Base-by-base conservation (phyloP, 2,888 invertebrate genomes). In the Chrysomela aeneicollis region DNA sequence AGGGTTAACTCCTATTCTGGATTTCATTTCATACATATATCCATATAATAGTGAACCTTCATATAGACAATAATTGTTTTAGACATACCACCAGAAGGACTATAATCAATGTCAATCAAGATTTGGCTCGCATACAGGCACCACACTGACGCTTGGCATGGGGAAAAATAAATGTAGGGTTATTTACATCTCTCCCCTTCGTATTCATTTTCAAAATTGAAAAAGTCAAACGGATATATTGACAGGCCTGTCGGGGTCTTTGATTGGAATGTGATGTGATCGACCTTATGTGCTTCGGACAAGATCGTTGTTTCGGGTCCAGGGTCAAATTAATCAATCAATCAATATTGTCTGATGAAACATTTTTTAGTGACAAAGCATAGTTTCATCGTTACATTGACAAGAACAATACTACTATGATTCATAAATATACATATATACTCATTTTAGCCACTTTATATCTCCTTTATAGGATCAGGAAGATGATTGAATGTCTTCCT, bases 81-180 rank as follows among this genome's bases (percentile, higher is more conserved):
- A 62, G 73, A 73, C 74, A 64, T 68, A 61, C 61, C 71, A 72
- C 67, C 60, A 65, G 60, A 63, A 70, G 70, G 61, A 67, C 74
- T 74, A 71, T 74, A 76, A 77, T 77, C 74, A 77, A 61, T 71
- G 77, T 77, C 77, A 77, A 75, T 77, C 77, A 77, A 71, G 71
- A 70, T 67, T 71, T 69, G 63, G 67, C 63, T 70, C 32, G 59
- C 59, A 66, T 64, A 72, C 72, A 53, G 67, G 67, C 71, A 63
- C 67, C 67, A 71, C 72, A 72, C 71, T 75, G 75, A 73, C 76
- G 71, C 70, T 69, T 71, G 73, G 74, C 72, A 69, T 68, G 65
- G 71, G 71, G 67, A 68, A 72, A 71, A 69, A 70, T 30, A 58
- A 59, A 69, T 70, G 64, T 64, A 62, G 73, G 72, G 74, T 69